Conservation (phyloP, 2,888 invertebrate genomes). For the Ectemnius cavifrons region DNA sequence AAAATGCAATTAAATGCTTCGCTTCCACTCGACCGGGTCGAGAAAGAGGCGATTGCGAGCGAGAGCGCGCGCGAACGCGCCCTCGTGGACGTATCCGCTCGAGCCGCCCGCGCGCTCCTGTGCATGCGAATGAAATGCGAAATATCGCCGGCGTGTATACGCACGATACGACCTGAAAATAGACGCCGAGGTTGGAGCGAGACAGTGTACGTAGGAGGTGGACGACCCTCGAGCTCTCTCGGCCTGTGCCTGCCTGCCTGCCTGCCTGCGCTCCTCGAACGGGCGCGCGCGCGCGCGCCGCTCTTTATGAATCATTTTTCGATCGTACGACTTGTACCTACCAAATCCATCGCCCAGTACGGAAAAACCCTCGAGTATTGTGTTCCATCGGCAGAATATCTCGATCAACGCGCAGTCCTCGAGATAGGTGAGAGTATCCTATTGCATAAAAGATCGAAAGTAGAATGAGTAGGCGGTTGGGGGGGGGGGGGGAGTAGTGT, state of each 20-base stretch:
- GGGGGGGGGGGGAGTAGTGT: too few relatives aligned
- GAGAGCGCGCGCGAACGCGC: conserved; percentile 40
- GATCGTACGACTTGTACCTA: background rate
- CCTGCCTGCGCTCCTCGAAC: too few relatives aligned
- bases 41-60: conserved; percentile 24
- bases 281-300: conserved; percentile 9
- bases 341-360: too few relatives aligned
- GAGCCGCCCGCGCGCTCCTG: conserved; percentile 11
- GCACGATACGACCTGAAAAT: conserved; percentile 56
- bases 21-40: conserved; percentile 56
- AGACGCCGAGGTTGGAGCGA: conserved; percentile 42
- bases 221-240: conserved; percentile 48
- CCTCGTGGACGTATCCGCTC: conserved; percentile 24
- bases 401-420: too few relatives aligned
- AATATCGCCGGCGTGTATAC: conserved; percentile 49
- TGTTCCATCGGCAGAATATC: too few relatives aligned
- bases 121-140: conserved; percentile 53
- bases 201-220: conserved; percentile 32
- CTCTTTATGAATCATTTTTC: conserved; percentile 15
- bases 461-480: too few relatives aligned
- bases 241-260: too few relatives aligned
- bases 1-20: conserved; percentile 58
- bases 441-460: too few relatives aligned
- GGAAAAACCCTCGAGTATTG: too few relatives aligned
- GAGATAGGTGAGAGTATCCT: too few relatives aligned